A percentile compares a stretch with the other conserved stretches of the same genome.
Conservation (phyloP, 1,140 invertebrate genomes). For the Drosophila santomea region DNA sequence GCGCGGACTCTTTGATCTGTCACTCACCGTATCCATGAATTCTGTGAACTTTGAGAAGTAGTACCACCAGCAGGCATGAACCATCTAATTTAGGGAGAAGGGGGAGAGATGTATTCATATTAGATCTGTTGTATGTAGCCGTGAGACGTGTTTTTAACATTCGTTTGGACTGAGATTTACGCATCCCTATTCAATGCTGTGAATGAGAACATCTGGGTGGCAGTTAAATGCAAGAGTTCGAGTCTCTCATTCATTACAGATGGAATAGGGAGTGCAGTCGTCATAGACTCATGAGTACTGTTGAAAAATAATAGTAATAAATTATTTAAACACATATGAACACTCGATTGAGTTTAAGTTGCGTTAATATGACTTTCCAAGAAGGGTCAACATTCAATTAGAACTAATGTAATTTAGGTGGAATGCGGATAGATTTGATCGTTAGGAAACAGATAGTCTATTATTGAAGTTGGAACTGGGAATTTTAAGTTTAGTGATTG, state of each 20-base stretch:
- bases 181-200: slow-evolving; percentile 1
- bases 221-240: no score
- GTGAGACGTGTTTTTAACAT: slow-evolving; percentile 3
- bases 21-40: slow-evolving; percentile 97
- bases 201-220: background rate
- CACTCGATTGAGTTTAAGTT: slow-evolving; percentile 27
- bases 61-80: slow-evolving; percentile 97
- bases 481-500: slow-evolving; percentile 52
- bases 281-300: slow-evolving; percentile 8
- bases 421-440: background rate
- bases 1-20: background rate
- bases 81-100: slow-evolving; percentile 89
- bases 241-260: background rate
- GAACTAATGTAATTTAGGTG: slow-evolving; percentile 5
- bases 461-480: slow-evolving; percentile 16
- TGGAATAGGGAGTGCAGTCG: slow-evolving; percentile 9
- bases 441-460: slow-evolving; percentile 8
- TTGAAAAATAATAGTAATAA: slow-evolving; percentile 50
- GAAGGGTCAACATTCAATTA: slow-evolving; percentile 45
- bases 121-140: slow-evolving; percentile 7
- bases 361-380: slow-evolving; percentile 2
- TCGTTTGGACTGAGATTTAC: slow-evolving; percentile 14
- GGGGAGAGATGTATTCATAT: slow-evolving; percentile 35
- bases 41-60: slow-evolving; percentile 98
- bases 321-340: slow-evolving; percentile 58